Percentiles rank a stretch among this genome's conserved stretches.
phyloP scores from a whole-genome alignment of 1,140 invertebrate genomes.

The Scaptomyza graminum region DNA sequence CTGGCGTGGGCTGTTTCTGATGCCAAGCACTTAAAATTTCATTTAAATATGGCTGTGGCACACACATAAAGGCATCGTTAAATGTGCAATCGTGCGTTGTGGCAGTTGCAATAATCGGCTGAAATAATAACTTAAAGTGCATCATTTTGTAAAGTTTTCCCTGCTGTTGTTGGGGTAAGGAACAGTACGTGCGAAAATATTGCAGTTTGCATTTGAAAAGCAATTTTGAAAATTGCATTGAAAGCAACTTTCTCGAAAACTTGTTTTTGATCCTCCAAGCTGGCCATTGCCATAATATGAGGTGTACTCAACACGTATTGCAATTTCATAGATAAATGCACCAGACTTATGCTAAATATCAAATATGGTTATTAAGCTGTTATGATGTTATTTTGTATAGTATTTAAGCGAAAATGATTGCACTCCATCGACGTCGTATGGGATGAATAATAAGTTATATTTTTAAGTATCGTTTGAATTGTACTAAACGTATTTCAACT shows the following conservation, averaged over 20 bases:
- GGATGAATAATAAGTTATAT: no score
- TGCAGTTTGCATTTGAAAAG: constrained; percentile 22
- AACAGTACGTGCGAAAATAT: constrained; percentile 59
- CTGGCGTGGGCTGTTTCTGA: constrained; percentile 25
- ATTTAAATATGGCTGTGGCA: constrained; percentile 67
- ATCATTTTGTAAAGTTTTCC: constrained; percentile 66
- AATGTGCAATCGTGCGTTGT: constrained; percentile 76
- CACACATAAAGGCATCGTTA: constrained; percentile 54
- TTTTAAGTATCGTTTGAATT: no score
- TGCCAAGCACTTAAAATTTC: constrained; percentile 74
- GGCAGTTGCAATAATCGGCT: constrained; percentile 70
- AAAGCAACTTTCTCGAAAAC: constrained; percentile 3
- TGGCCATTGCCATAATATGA: neutral
- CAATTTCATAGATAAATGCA: neutral
- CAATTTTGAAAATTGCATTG: constrained; percentile 42
- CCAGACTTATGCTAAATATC: neutral
- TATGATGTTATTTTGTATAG: neutral
- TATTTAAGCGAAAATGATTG: neutral
- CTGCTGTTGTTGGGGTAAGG: constrained; percentile 8
- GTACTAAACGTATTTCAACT: no score
- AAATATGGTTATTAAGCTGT: neutral
- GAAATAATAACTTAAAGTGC: constrained; percentile 79
- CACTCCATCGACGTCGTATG: neutral
- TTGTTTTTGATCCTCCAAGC: constrained; percentile 12
- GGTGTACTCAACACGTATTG: neutral